phyloP scores from a whole-genome alignment of 1,140 invertebrate genomes.

The Atta texana region DNA sequence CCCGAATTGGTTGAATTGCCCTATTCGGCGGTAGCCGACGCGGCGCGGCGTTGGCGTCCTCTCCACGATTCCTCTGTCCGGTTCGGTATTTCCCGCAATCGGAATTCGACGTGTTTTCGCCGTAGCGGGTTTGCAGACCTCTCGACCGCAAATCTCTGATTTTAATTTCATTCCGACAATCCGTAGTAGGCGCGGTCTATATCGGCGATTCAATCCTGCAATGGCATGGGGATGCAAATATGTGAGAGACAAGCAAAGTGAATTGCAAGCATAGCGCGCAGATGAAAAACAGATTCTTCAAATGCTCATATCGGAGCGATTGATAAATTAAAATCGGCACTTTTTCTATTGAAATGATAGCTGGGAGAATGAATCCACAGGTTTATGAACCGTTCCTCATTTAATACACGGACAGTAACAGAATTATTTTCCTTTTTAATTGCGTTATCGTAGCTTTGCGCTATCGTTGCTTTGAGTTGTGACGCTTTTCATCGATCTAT shows the following conservation, averaged over 20 bases:
- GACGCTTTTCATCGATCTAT: neutral
- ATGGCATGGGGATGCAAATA: neutral
- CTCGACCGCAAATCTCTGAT: constrained; percentile 64
- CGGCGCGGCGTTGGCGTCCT: constrained; percentile 12
- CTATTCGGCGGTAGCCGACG: constrained; percentile 15
- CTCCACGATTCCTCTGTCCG: constrained; percentile 44
- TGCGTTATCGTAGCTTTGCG: neutral
- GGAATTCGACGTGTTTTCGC: constrained; percentile 72
- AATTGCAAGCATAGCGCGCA: neutral
- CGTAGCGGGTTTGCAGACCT: constrained; percentile 62
- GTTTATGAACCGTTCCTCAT: neutral
- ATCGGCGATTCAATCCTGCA: constrained; percentile 14
- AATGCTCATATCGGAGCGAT: neutral
- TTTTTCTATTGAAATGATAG: neutral
- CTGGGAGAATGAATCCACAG: neutral
- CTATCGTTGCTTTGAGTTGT: neutral
- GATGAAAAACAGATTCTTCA: constrained; percentile 34
- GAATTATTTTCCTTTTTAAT: neutral
- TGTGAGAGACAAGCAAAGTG: constrained; percentile 10
- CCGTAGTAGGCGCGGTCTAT: constrained; percentile 25
- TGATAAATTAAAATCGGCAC: constrained; percentile 58
- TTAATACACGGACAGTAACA: neutral
- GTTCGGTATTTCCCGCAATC: constrained; percentile 64
- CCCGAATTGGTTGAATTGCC: constrained; percentile 65
- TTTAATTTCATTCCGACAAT: constrained; percentile 61